Conservation (phyloP, 2,888 invertebrate genomes). For the Nomada hirtipes region DNA sequence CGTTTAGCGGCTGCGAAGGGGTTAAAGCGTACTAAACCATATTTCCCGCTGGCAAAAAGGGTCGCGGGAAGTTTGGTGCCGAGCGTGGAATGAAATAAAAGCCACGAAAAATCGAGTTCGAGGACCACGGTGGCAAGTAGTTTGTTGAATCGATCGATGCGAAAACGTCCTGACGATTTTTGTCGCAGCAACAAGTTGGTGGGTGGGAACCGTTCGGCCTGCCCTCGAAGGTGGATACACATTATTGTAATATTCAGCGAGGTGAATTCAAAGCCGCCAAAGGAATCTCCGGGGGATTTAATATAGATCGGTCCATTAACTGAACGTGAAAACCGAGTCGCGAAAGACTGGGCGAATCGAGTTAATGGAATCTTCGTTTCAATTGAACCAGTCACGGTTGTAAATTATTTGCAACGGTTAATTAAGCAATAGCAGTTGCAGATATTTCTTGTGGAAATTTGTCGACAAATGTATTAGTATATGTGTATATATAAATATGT, state of each 20-base stretch:
- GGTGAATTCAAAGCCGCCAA: constrained; percentile 54
- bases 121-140: constrained; percentile 60
- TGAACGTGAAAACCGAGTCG: constrained; percentile 26
- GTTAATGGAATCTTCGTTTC: not conserved
- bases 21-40: constrained; percentile 42
- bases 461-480: not conserved
- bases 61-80: constrained; percentile 46
- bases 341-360: not conserved
- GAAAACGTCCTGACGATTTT: constrained; percentile 72
- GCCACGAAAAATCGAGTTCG: constrained; percentile 59
- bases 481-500: no score
- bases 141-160: constrained; percentile 70
- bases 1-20: not conserved
- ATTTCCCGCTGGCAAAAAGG: constrained; percentile 47
- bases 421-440: not conserved
- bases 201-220: constrained; percentile 60
- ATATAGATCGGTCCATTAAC: constrained; percentile 42
- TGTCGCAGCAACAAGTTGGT: constrained; percentile 76
- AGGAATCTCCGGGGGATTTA: constrained; percentile 47
- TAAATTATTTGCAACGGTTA: not conserved
- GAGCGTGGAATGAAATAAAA: constrained; percentile 65
- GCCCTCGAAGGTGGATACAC: constrained; percentile 65
- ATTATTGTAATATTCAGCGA: constrained; percentile 68
- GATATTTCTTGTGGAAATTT: not conserved
- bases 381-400: not conserved